phyloP scores from a whole-genome alignment of 92 coral and sea anemone genomes.

The Scolanthus callimorphus region DNA sequence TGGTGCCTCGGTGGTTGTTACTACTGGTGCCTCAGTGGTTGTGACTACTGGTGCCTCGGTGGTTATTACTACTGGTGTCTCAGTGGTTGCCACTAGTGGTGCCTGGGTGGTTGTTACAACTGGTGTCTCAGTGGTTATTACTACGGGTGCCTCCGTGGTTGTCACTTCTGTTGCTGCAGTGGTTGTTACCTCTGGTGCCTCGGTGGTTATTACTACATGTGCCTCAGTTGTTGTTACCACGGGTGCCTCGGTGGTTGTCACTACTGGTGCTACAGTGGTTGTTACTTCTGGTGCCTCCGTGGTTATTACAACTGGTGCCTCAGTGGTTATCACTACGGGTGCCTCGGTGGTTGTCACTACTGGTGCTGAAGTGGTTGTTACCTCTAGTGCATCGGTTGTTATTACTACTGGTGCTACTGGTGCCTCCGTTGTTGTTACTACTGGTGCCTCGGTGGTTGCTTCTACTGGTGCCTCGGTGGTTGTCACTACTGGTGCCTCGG shows the following conservation, averaged over 20 bases:
- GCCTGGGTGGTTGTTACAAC: background rate
- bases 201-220: background rate
- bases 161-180: background rate
- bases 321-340: background rate
- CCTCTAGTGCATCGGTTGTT: background rate
- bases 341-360: background rate
- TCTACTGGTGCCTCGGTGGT: background rate
- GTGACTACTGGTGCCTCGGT: background rate
- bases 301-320: conserved; percentile 4
- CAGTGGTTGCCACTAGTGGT: background rate
- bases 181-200: background rate
- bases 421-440: background rate
- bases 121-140: background rate
- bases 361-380: background rate
- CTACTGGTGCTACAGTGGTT: background rate
- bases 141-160: background rate
- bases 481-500: background rate
- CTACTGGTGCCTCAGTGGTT: background rate
- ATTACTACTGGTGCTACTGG: background rate
- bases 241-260: background rate
- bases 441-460: background rate
- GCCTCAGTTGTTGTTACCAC: background rate
- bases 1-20: background rate
- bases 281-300: background rate
- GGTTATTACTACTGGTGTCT: background rate